A percentile compares a stretch with the other conserved stretches of the same genome.
phyloP scores from a whole-genome alignment of 2,113 vertebrate species.

The Actinemys pallida region DNA sequence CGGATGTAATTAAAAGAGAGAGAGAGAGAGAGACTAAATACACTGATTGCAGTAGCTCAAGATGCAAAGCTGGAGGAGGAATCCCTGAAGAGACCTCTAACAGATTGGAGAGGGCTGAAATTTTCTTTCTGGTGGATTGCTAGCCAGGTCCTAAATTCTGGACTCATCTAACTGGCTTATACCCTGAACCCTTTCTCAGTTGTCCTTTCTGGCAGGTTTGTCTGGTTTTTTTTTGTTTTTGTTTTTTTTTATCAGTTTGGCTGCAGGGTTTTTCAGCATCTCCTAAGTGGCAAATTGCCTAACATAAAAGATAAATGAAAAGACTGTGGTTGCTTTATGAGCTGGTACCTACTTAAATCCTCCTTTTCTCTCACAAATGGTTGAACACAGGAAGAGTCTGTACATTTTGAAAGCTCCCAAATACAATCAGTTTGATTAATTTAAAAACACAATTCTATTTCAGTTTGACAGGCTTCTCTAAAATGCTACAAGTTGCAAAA shows the following conservation, averaged over 20 bases:
- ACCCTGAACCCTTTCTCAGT: not conserved
- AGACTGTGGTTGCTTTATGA: constrained; percentile 51
- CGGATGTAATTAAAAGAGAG: not conserved
- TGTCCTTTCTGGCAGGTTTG: constrained; percentile 4
- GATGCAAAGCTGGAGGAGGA: constrained; percentile 49
- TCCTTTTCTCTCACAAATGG: constrained; percentile 37
- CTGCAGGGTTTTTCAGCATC: constrained; percentile 36
- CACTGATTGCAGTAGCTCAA: constrained; percentile 7
- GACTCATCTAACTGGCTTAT: constrained; percentile 25
- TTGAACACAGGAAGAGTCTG: constrained; percentile 14
- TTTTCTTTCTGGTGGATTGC: constrained; percentile 23
- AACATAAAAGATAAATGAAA: constrained; percentile 18
- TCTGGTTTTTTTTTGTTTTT: constrained; percentile 16
- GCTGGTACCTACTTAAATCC: constrained; percentile 31
- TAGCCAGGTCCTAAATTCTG: constrained; percentile 35
- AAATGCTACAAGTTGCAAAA: constrained; percentile 25
- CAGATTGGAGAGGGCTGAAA: constrained; percentile 18
- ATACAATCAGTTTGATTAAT: constrained; percentile 18
- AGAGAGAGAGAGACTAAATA: not conserved
- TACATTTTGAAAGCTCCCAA: constrained; percentile 39
- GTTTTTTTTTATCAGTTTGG: not conserved
- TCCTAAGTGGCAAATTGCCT: constrained; percentile 38
- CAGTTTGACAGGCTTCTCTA: not conserved
- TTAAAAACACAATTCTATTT: constrained; percentile 36
- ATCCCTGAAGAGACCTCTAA: constrained; percentile 35